Conservation (phyloP, 2,113 vertebrate species). For the Gopherus flavomarginatus region DNA sequence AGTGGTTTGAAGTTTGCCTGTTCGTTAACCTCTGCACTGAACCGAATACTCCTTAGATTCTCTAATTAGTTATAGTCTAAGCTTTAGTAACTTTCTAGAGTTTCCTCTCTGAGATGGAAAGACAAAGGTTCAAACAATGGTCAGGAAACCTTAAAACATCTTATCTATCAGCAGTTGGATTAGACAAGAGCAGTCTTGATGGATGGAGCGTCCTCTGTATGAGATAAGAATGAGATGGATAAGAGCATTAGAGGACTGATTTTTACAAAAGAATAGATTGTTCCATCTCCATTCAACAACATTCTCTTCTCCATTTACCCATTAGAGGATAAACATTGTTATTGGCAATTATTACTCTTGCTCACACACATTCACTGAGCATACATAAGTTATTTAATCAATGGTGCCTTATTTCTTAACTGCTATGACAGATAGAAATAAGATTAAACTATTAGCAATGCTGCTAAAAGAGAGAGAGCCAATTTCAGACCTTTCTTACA, state of each 20-base stretch:
- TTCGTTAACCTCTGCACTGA: slow-evolving; percentile 76
- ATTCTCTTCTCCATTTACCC: slow-evolving; percentile 43
- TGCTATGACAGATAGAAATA: background rate
- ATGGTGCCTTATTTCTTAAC: background rate
- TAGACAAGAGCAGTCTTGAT: slow-evolving; percentile 69
- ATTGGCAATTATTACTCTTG: slow-evolving; percentile 46
- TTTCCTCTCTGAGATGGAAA: slow-evolving; percentile 62
- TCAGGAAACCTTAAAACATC: slow-evolving; percentile 70
- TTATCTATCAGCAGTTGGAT: slow-evolving; percentile 68
- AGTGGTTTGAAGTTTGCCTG: slow-evolving; percentile 70
- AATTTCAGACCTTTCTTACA: background rate
- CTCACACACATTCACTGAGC: background rate
- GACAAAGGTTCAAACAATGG: slow-evolving; percentile 73
- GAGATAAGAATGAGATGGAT: slow-evolving; percentile 64
- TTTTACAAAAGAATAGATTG: background rate
- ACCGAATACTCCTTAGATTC: slow-evolving; percentile 73
- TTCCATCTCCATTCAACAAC: slow-evolving; percentile 24
- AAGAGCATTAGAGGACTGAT: slow-evolving; percentile 33
- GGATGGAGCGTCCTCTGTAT: slow-evolving; percentile 44
- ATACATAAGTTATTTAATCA: background rate
- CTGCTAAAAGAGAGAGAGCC: background rate
- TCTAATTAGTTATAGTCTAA: slow-evolving; percentile 77
- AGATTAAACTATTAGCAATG: background rate
- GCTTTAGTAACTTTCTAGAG: slow-evolving; percentile 69
- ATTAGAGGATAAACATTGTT: slow-evolving; percentile 1